Evolutionary conservation across 2,888 invertebrate genomes (phyloP), one percentile per base, ranked within the genome.

Genomic region (Drosophila mercatorum): DNA sequence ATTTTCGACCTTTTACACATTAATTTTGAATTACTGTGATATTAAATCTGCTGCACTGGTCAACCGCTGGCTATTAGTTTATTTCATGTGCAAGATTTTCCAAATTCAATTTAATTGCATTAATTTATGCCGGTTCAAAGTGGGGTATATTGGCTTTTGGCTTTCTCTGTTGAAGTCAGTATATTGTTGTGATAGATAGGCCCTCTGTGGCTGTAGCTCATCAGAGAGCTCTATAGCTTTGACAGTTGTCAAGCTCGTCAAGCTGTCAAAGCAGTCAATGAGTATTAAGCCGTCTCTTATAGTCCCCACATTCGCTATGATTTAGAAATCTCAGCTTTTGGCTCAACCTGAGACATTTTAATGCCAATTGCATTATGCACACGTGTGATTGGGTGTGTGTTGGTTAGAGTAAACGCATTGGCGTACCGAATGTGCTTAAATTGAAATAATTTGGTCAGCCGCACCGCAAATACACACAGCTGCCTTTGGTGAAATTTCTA

Each of bases 401-500:
- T 7, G 10, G 49, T 17, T 49, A 7, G 51, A 38, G 53, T 41
- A 26, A 34, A 36, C 36, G 52, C 41, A 31, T 56, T 63, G 46
- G 47, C 40, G 6, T 31, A 40, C 46, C 53, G n/a, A 55, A 17
- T 46, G 41, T 38, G 47, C 66, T 62, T 60, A 61, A 57, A 55
- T 55, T 34, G 47, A 47, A 60, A 71, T 71, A 63, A 61, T 72
- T 46, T 60, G 75, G 57, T 14, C 56, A 64, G 60, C 49, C 62
- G 26, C 63, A 68, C 17, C 49, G 57, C 62, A 59, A 59, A 52
- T 47, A 56, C 55, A 46, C 22, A 46, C 22, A 56, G 51, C 51
- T 62, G 40, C 64, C 68, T 64, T 62, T 59, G 59, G 44, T 17
- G 41, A 67, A 69, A 68, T 71, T 71, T 73, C 49, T 62, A 84